These are phyloP conservation scores for Cantharis flavilabris DNA, from an alignment of 2,888 invertebrate species.

Conservation along the genomic window DNA sequence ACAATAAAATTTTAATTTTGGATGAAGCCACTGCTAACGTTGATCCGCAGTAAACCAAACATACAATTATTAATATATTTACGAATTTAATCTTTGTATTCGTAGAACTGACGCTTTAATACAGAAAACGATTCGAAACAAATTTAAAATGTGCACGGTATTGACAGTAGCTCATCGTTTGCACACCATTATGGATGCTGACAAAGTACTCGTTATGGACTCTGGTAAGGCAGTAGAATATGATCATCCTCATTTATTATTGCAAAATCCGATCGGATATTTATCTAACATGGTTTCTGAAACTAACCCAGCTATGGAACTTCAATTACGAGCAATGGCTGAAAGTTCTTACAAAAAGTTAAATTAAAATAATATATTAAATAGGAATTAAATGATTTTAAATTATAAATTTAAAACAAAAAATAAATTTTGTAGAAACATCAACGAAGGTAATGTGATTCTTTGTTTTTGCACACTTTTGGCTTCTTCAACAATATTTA, in stretches of 20 bases:
- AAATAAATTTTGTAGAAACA: no score
- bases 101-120: slow-evolving; percentile 75
- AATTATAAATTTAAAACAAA: no score
- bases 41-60: slow-evolving; percentile 69
- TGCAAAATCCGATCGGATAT: slow-evolving; percentile 63
- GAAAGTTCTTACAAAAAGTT: neutral
- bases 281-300: slow-evolving; percentile 71
- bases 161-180: slow-evolving; percentile 80
- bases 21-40: slow-evolving; percentile 94
- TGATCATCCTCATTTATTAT: slow-evolving; percentile 72
- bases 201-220: slow-evolving; percentile 79
- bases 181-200: slow-evolving; percentile 82
- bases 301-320: slow-evolving; percentile 58
- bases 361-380: no score
- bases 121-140: slow-evolving; percentile 69
- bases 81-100: slow-evolving; percentile 27
- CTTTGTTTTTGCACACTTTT: no score
- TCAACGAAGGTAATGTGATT: no score
- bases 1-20: slow-evolving; percentile 78
- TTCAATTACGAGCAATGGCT: slow-evolving; percentile 40
- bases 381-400: no score
- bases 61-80: neutral
- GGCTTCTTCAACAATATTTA: no score
- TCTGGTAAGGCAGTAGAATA: slow-evolving; percentile 75
- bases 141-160: slow-evolving; percentile 74